phyloP scores from a whole-genome alignment of 2,113 vertebrate species.

The Alligator sinensis region DNA sequence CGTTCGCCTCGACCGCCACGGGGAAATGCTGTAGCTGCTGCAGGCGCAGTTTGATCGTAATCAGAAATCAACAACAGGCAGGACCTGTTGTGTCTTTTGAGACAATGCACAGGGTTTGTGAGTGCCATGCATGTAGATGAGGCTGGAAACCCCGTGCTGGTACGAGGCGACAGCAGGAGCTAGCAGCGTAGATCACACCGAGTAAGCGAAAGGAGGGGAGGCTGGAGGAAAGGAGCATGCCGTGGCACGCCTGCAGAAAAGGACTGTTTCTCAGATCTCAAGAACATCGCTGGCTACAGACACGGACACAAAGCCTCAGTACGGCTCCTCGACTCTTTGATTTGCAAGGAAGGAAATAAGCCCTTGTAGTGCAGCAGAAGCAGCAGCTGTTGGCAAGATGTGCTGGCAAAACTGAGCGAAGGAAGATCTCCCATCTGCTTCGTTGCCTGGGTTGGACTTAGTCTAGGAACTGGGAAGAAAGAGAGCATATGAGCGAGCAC shows the following conservation, averaged over 20 bases:
- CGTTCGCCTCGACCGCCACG: constrained; percentile 39
- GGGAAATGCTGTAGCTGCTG: neutral
- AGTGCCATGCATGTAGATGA: constrained; percentile 51
- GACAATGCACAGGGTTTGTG: constrained; percentile 42
- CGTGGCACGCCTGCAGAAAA: neutral
- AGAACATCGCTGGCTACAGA: constrained; percentile 13
- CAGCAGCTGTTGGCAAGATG: constrained; percentile 50
- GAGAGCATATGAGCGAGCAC: constrained; percentile 6
- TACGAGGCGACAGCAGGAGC: neutral
- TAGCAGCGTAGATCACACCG: neutral
- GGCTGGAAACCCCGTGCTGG: constrained; percentile 19
- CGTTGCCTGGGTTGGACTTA: neutral
- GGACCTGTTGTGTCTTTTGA: constrained; percentile 69
- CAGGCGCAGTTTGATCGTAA: constrained; percentile 3
- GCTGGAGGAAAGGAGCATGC: constrained; percentile 9
- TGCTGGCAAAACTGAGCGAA: neutral
- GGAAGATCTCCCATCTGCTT: neutral
- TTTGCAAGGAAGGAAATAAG: constrained; percentile 56
- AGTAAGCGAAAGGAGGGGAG: neutral
- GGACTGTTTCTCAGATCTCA: neutral
- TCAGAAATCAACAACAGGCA: constrained; percentile 31
- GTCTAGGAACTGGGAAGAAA: neutral
- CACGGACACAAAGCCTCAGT: constrained; percentile 42
- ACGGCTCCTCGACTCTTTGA: constrained; percentile 53
- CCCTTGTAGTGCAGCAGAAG: constrained; percentile 15